These are phyloP conservation scores for Athalia circularis DNA, from an alignment of 2,888 invertebrate species.

Conservation along the genomic window DNA sequence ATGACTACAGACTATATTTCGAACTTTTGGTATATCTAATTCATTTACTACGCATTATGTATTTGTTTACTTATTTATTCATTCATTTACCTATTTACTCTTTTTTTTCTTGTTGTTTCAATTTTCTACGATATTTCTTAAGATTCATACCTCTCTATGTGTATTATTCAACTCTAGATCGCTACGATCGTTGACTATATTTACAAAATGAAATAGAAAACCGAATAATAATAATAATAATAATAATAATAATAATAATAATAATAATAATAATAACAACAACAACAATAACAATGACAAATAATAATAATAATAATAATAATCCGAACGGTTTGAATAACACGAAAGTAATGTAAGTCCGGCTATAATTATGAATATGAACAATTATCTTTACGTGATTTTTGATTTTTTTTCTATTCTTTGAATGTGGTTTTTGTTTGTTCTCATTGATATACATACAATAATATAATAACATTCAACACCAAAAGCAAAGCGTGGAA, in stretches of 20 bases:
- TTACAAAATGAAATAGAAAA: constrained; percentile 9
- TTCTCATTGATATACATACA: neutral
- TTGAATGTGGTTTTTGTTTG: neutral
- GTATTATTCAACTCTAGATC: neutral
- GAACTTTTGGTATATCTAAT: constrained; percentile 29
- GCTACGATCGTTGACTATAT: constrained; percentile 1
- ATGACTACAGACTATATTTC: neutral
- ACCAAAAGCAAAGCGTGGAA: constrained; percentile 30
- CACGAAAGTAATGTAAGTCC: constrained; percentile 4
- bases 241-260: neutral
- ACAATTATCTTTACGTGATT: neutral
- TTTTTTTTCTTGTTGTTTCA: neutral
- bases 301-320: neutral
- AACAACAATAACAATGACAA: no score
- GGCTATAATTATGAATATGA: constrained; percentile 26
- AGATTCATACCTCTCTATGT: neutral
- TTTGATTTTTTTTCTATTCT: constrained; percentile 5
- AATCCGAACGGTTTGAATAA: neutral
- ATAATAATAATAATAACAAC: neutral
- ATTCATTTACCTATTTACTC: neutral
- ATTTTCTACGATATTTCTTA: neutral
- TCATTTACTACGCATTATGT: constrained; percentile 21
- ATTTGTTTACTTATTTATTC: constrained; percentile 1
- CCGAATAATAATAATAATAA: neutral
- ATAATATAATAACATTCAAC: constrained; percentile 24